Conservation (phyloP, 2,888 invertebrate species). For the Ennomos erosarius region DNA sequence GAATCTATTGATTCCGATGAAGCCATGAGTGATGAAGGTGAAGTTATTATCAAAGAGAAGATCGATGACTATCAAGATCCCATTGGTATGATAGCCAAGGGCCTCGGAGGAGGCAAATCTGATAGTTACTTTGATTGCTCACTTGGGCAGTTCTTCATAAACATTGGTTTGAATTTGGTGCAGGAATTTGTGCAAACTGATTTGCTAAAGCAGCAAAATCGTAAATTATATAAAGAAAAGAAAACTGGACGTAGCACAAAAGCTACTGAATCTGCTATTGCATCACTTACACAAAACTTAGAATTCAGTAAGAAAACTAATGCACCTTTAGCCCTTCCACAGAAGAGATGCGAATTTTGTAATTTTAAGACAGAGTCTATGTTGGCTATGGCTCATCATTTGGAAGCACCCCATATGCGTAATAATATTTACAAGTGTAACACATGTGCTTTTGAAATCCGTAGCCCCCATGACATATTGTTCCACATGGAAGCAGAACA, state of each 20-base stretch:
- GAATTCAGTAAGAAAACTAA: conserved; percentile 95
- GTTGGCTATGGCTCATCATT: conserved; percentile 94
- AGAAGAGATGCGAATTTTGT: conserved; percentile 95
- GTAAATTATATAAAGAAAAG: conserved; percentile 91
- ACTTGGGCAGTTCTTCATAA: conserved; percentile 95
- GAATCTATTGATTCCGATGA: conserved; percentile 84
- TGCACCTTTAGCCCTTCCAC: conserved; percentile 90
- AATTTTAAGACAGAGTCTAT: conserved; percentile 96
- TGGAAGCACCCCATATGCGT: conserved; percentile 96
- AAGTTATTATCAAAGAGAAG: conserved; percentile 84
- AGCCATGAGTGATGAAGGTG: conserved; percentile 73
- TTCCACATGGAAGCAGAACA: conserved; percentile 98
- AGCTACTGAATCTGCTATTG: conserved; percentile 92
- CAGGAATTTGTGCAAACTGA: conserved; percentile 98
- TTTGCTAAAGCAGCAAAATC: conserved; percentile 94
- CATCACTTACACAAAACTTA: conserved; percentile 93
- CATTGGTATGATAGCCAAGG: conserved; percentile 69
- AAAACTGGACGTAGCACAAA: conserved; percentile 87
- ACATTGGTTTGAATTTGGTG: conserved; percentile 96
- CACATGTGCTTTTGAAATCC: conserved; percentile 93
- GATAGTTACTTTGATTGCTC: conserved; percentile 94
- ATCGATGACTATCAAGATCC: conserved; percentile 83
- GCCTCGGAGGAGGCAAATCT: conserved; percentile 79
- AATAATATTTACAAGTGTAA: conserved; percentile 95
- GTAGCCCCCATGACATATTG: conserved; percentile 95